Percentiles rank a stretch among this genome's conserved stretches.
These are phyloP conservation scores for Fringilla coelebs DNA, from an alignment of 2,797 vertebrate genomes.

Conservation along the genomic window DNA sequence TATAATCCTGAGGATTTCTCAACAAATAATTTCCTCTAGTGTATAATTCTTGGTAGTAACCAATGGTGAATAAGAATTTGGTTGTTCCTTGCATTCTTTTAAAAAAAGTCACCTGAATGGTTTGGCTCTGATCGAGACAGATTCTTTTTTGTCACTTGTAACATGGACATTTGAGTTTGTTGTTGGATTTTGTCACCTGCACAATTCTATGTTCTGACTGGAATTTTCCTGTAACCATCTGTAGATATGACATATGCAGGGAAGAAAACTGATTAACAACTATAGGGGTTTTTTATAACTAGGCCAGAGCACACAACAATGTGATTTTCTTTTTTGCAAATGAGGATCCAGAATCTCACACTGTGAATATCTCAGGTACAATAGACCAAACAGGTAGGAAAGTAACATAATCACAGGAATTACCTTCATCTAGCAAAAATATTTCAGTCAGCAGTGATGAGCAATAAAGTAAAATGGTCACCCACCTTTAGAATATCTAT, in stretches of 20 bases:
- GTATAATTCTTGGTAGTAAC: not conserved
- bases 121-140: not conserved
- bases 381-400: constrained; percentile 48
- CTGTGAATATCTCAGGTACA: constrained; percentile 10
- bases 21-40: not conserved
- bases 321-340: not conserved
- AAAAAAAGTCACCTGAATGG: not conserved
- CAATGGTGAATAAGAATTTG: not conserved
- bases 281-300: not conserved
- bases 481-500: constrained; percentile 67
- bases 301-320: not conserved
- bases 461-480: constrained; percentile 70
- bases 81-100: not conserved
- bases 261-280: not conserved
- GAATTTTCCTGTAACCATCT: not conserved
- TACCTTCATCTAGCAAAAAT: constrained; percentile 74
- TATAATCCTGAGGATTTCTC: not conserved
- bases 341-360: constrained; percentile 25
- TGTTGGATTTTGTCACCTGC: not conserved
- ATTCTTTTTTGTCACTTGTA: not conserved
- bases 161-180: not conserved
- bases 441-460: constrained; percentile 67
- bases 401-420: constrained; percentile 69
- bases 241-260: not conserved
- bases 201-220: not conserved